Evolutionary conservation across 2,797 vertebrate species (phyloP), one percentile per base, ranked within the genome.

Genomic region (Gobionotothen gibberifrons): DNA sequence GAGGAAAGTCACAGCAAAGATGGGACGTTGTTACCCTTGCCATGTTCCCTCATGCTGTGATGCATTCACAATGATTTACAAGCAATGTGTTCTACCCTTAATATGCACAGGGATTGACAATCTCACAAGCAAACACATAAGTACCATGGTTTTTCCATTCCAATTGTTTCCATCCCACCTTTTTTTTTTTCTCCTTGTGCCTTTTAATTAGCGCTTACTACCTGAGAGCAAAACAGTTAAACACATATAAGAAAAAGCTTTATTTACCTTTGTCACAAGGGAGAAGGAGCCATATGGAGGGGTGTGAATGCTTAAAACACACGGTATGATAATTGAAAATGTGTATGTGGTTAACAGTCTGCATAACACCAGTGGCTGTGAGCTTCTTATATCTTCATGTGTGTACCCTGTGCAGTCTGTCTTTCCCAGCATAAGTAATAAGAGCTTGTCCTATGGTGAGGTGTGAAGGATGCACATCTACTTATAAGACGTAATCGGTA

Each of bases 191-290:
- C 13, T 29, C 6, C 17, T 59, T 56, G 32, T 9, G 21, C 44
- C 17, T 42, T 61, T 13, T 72, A 82, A 87, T 88, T 84, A 75
- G 55, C 75, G 47, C 67, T 22, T 21, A 14, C 55, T 70, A 15
- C 14, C 46, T 0, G 16, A 63, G 29, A 62, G 15, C 3, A 5
- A 65, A 29, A 64, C 48, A 12, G 22, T 47, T 19, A 16, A 12
- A 36, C 39, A 7, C 8, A 21, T 6, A 26, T 21, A 66, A 85
- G 22, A 21, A 5, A 21, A 52, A 42, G 61, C 71, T 70, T 62
- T 84, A 56, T 87, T 82, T 82, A 74, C 54, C 54, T 39, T 68
- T 75, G 49, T 76, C 77, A 69, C 72, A 22, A 55, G 57, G 39
- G 36, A 80, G 16, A 22, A 19, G 36, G 26, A 56, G 47, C 59